These are phyloP conservation scores for Phthorimaea operculella DNA, from an alignment of 1,140 invertebrate species.

Conservation along the genomic window DNA sequence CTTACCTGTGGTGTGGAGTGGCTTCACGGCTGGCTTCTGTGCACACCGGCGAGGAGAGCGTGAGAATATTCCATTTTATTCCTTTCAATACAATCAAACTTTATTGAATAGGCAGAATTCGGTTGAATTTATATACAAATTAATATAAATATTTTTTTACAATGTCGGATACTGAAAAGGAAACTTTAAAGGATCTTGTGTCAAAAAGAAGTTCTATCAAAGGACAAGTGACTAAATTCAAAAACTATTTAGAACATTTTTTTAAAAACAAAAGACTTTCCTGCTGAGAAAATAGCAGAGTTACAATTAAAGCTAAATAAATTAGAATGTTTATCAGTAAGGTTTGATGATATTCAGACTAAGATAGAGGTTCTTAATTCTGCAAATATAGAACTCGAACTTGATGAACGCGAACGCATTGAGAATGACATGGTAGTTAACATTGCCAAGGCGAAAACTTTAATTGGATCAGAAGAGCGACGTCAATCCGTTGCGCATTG, in stretches of 20 bases:
- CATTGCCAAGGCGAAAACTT: slow-evolving; percentile 9
- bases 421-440: slow-evolving; percentile 10
- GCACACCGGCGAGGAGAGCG: no score
- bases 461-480: not conserved
- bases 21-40: no score
- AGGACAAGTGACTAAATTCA: slow-evolving; percentile 16
- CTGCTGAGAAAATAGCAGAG: slow-evolving; percentile 8
- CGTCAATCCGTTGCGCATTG: not conserved
- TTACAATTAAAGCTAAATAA: slow-evolving; percentile 10
- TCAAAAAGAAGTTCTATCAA: slow-evolving; percentile 14
- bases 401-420: slow-evolving; percentile 11
- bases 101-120: no score
- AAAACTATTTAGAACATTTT: slow-evolving; percentile 7
- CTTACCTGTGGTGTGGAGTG: no score
- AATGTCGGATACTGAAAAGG: no score
- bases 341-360: slow-evolving; percentile 9
- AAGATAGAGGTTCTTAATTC: slow-evolving; percentile 13
- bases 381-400: slow-evolving; percentile 7
- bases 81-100: no score
- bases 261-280: not conserved
- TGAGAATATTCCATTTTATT: no score
- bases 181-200: not conserved
- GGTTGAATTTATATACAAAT: no score
- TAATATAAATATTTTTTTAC: no score
- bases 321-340: slow-evolving; percentile 8